phyloP scores from a whole-genome alignment of 2,113 vertebrate species.

The Prinia subflava region DNA sequence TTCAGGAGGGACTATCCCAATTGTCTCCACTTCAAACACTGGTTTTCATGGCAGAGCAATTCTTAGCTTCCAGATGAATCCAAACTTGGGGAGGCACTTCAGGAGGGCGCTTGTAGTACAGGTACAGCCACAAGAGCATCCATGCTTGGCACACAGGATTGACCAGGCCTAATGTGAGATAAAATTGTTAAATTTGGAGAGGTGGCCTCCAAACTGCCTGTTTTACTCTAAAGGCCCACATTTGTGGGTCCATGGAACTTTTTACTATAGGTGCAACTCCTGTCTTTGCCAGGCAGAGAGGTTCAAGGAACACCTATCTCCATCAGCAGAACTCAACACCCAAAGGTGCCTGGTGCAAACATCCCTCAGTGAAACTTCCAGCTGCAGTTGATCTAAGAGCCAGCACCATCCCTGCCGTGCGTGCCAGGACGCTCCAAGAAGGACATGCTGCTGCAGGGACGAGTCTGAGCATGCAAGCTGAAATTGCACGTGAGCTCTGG shows the following conservation, averaged over 20 bases:
- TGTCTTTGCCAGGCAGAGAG: not conserved
- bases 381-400: not conserved
- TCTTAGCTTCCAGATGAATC: not conserved
- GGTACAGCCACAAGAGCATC: accelerated
- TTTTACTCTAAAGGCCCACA: not conserved
- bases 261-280: accelerated
- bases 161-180: not conserved
- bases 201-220: not conserved
- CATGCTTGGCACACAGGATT: accelerated
- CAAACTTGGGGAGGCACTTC: not conserved
- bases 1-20: not conserved
- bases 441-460: not conserved
- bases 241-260: not conserved
- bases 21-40: not conserved
- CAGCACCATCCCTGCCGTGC: accelerated
- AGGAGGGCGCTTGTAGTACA: not conserved
- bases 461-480: not conserved
- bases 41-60: not conserved
- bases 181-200: not conserved
- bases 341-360: not conserved
- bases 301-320: not conserved
- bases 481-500: accelerated
- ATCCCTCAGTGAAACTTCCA: not conserved
- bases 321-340: not conserved
- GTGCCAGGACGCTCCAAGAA: not conserved